A percentile compares a stretch with the other conserved stretches of the same genome.
phyloP scores from a whole-genome alignment of 2,113 vertebrate species.

The Burhinus bistriatus region DNA sequence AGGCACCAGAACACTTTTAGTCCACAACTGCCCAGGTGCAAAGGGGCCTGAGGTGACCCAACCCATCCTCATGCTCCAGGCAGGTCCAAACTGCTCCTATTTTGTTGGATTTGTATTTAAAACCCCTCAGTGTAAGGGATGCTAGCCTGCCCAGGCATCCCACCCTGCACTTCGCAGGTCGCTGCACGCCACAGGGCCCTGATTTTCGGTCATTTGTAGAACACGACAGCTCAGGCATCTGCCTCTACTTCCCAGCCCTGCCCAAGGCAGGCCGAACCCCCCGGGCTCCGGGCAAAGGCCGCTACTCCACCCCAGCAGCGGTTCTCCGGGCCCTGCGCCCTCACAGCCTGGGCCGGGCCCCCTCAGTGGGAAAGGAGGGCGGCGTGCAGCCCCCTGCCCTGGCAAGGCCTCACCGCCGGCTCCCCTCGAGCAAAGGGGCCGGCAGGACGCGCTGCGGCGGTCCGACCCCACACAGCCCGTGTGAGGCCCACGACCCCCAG shows the following conservation, averaged over 20 bases:
- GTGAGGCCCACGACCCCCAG: accelerated
- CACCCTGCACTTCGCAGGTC: no score
- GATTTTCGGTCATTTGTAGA: background rate
- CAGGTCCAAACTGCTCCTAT: background rate
- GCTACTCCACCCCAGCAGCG: background rate
- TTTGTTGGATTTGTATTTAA: background rate
- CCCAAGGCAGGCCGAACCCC: background rate
- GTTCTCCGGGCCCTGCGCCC: background rate
- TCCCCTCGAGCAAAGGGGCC: no score
- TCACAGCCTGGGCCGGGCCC: background rate
- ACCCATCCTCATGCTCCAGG: background rate
- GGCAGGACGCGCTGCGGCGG: no score
- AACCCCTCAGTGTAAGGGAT: background rate
- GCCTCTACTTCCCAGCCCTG: background rate
- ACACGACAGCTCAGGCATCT: background rate
- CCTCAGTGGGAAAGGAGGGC: background rate
- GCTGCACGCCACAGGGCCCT: background rate
- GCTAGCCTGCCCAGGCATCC: no score
- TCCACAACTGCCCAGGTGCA: no score
- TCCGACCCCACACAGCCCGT: background rate
- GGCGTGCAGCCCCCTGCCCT: background rate
- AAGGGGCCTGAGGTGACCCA: background rate
- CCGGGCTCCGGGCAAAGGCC: background rate
- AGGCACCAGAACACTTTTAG: background rate
- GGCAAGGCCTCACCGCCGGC: background rate